These are phyloP conservation scores for Neogobius melanostomus DNA, from an alignment of 2,113 vertebrate species.

Conservation along the genomic window DNA sequence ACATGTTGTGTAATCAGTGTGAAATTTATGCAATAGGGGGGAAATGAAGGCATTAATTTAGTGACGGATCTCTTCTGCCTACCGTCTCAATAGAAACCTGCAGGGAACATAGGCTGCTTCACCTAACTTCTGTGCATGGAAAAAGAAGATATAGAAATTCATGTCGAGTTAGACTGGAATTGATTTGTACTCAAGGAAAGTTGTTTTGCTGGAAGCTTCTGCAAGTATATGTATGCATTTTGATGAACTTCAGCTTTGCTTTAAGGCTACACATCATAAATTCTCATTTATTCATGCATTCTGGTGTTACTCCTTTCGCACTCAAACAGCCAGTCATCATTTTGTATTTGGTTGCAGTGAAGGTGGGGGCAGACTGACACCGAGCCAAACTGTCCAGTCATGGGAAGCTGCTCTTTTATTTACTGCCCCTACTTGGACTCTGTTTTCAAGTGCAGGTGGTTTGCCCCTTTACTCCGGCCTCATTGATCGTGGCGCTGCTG, in stretches of 20 bases:
- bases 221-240: neutral
- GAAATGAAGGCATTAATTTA: too few species aligned
- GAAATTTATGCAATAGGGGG: too few species aligned
- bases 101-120: neutral
- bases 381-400: slow-evolving; percentile 35
- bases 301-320: slow-evolving; percentile 13
- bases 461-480: neutral
- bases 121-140: neutral
- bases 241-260: neutral
- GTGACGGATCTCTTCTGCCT: too few species aligned
- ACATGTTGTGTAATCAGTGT: too few species aligned
- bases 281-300: slow-evolving; percentile 1
- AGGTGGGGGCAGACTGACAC: neutral
- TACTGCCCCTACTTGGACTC: slow-evolving; percentile 27
- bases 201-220: neutral
- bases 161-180: neutral
- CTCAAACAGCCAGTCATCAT: neutral
- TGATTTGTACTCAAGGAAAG: neutral
- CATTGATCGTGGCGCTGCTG: neutral
- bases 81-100: neutral
- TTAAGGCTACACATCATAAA: slow-evolving; percentile 1
- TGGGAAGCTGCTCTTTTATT: slow-evolving; percentile 56
- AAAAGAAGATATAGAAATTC: neutral
- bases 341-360: neutral
- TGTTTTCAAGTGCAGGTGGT: slow-evolving; percentile 43